phyloP scores from a whole-genome alignment of 2,113 vertebrate genomes.

The Sebastes fasciatus region DNA sequence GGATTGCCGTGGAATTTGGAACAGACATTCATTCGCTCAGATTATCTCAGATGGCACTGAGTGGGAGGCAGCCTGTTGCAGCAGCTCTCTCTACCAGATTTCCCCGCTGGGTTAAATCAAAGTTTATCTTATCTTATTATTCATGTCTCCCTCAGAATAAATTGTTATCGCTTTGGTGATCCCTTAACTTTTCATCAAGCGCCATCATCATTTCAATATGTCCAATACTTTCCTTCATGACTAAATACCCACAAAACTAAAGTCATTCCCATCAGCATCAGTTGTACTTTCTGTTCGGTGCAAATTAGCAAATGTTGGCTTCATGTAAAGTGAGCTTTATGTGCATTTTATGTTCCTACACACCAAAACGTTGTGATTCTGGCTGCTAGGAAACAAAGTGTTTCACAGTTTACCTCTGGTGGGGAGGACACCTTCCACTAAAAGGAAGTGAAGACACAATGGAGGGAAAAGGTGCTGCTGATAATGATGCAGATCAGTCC shows the following conservation, averaged over 20 bases:
- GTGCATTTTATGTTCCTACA: background rate
- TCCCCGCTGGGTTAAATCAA: background rate
- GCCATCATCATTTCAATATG: background rate
- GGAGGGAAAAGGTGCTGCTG: background rate
- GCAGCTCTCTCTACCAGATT: background rate
- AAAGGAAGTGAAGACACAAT: background rate
- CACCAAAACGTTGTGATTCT: background rate
- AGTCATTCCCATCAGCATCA: background rate
- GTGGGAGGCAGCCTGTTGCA: background rate
- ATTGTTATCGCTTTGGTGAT: background rate
- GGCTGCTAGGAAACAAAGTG: background rate
- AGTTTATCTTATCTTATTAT: background rate
- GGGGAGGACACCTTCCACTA: background rate
- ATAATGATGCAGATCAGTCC: background rate
- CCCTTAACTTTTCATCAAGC: background rate
- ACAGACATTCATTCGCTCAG: background rate
- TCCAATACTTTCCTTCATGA: background rate
- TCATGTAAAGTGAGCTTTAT: background rate
- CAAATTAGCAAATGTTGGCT: background rate
- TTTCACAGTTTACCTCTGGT: background rate
- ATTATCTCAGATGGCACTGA: background rate
- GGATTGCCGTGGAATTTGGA: background rate
- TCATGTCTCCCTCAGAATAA: background rate
- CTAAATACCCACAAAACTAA: background rate
- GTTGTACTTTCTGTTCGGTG: background rate